These are phyloP conservation scores for Netelia inedita DNA, from an alignment of 2,888 invertebrate species.

Conservation along the genomic window DNA sequence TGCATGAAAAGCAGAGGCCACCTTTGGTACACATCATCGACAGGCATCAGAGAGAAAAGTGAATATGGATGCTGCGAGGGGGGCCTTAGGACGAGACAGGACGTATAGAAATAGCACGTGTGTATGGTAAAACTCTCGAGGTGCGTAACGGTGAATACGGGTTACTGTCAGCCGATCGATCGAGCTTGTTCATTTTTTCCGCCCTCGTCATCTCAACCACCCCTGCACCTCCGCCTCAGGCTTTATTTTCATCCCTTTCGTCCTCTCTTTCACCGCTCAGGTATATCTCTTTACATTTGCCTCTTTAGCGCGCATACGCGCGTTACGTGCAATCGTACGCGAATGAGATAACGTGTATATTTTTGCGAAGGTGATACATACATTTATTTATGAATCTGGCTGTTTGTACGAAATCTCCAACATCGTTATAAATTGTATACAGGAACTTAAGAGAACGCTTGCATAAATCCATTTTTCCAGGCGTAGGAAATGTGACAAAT, in stretches of 20 bases:
- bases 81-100: slow-evolving; percentile 19
- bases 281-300: slow-evolving; percentile 46
- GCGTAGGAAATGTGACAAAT: no score
- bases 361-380: neutral
- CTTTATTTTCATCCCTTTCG: slow-evolving; percentile 24
- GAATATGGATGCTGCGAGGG: slow-evolving; percentile 44
- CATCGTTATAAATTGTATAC: no score
- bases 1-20: slow-evolving; percentile 29
- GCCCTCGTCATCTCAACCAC: slow-evolving; percentile 15
- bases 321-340: slow-evolving; percentile 31
- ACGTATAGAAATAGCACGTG: neutral
- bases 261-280: slow-evolving; percentile 3
- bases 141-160: slow-evolving; percentile 64
- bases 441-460: no score
- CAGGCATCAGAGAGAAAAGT: slow-evolving; percentile 25
- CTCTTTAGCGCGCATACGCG: slow-evolving; percentile 21
- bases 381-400: no score
- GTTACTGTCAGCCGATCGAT: slow-evolving; percentile 65
- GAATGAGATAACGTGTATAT: neutral
- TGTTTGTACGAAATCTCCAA: no score
- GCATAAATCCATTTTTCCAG: no score
- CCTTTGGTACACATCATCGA: slow-evolving; percentile 45
- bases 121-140: slow-evolving; percentile 27
- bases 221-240: slow-evolving; percentile 11
- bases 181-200: slow-evolving; percentile 33